Conservation (phyloP, 1,140 invertebrate species). For the Drosophila kanapiae region DNA sequence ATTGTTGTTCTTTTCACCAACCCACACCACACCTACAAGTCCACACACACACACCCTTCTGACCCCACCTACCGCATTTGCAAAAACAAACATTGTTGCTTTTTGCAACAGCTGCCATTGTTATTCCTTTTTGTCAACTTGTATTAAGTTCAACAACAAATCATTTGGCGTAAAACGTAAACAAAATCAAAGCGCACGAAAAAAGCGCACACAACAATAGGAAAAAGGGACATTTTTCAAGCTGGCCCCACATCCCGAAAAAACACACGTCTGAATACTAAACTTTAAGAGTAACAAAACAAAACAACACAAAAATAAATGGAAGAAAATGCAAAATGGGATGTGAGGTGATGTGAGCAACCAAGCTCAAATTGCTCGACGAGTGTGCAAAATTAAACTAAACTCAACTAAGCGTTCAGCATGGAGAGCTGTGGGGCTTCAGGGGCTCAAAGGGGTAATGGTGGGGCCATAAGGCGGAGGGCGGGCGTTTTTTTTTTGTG, state of each 20-base stretch:
- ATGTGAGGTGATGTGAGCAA: conserved; percentile 25
- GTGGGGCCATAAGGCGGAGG: neutral
- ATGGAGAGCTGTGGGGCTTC: conserved; percentile 1
- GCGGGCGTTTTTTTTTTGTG: conserved; percentile 11
- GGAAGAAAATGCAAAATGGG: conserved; percentile 46
- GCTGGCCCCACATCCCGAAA: conserved; percentile 9
- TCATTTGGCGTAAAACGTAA: conserved; percentile 79
- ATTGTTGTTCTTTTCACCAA: conserved; percentile 55
- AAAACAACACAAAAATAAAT: conserved; percentile 1
- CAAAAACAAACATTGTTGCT: conserved; percentile 60
- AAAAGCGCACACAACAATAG: conserved; percentile 42
- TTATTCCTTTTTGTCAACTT: conserved; percentile 73
- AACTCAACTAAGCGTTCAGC: conserved; percentile 64
- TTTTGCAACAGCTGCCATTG: conserved; percentile 79
- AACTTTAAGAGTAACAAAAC: conserved; percentile 8
- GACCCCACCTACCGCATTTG: neutral
- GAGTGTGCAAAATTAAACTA: conserved; percentile 69
- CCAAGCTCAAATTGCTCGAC: conserved; percentile 62
- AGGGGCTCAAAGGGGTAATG: neutral
- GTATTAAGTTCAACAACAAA: conserved; percentile 81
- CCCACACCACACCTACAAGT: neutral
- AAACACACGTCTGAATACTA: conserved; percentile 16
- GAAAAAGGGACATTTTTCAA: conserved; percentile 59
- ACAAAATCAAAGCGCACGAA: conserved; percentile 74
- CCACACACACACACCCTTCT: neutral